Conservation (phyloP, 2,888 invertebrate species). For the Drosophila kuntzei region DNA sequence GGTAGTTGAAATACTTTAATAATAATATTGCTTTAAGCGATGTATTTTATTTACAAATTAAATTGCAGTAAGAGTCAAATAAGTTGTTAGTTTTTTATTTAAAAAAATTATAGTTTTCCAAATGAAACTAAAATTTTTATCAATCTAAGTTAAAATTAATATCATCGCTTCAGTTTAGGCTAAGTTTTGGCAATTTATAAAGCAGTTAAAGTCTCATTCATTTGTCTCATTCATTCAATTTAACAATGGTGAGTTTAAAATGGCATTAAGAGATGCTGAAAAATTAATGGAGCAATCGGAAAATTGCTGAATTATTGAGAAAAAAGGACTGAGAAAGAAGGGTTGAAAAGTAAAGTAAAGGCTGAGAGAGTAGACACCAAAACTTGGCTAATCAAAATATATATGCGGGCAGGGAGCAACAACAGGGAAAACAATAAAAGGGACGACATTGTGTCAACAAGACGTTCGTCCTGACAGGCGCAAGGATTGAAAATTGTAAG, state of each 20-base stretch:
- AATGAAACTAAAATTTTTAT: neutral
- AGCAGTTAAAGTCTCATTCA: neutral
- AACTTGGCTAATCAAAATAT: constrained; percentile 68
- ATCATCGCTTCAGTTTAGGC: neutral
- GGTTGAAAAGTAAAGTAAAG: neutral
- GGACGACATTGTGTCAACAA: constrained; percentile 48
- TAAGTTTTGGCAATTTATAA: neutral
- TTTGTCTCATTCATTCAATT: neutral
- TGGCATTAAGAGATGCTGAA: constrained; percentile 53
- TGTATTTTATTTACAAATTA: no score
- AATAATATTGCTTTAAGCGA: no score
- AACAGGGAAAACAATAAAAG: constrained; percentile 47
- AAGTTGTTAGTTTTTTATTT: no score
- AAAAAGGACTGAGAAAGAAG: constrained; percentile 1
- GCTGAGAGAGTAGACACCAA: constrained; percentile 22
- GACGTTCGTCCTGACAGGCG: constrained; percentile 37
- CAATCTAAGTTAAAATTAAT: neutral
- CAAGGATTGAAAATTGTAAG: constrained; percentile 60
- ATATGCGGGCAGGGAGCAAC: constrained; percentile 16
- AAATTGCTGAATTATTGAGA: constrained; percentile 74
- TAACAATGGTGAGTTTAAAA: constrained; percentile 17
- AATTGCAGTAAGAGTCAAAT: no score
- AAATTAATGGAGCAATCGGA: constrained; percentile 68
- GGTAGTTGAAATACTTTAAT: no score
- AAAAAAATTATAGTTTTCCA: neutral